Base-by-base conservation (phyloP, 2,113 vertebrate species). In the Paradoxurus hermaphroditus region DNA sequence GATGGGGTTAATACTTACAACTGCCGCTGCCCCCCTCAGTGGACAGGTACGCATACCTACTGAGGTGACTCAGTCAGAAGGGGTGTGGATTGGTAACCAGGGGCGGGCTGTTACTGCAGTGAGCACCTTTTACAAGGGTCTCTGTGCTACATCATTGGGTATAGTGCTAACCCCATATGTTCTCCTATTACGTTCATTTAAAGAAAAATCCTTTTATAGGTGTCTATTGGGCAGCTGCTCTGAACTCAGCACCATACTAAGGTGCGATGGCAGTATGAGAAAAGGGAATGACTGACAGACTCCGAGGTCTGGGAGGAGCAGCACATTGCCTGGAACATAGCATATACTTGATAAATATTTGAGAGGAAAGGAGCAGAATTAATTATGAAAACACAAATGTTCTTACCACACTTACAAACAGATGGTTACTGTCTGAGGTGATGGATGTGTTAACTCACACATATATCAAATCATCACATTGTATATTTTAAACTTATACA, bases 1-100 rank as follows among this genome's bases (percentile, higher is more conserved):
- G 99, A 99, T 0, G 99, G 99, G 0, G 99, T 99, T 82, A 99
- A 99, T 95, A 99, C 99, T 0, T 99, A 99, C 98, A 99, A 99
- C 96, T 99, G 99, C 97, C 99, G 99, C 98, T 99, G 99, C 87
- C 99, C 99, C 0, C 99, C 99, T 0, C 99, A 99, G 91, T 99
- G 99, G 99, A 99, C 99, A 90, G 99, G 99, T 99, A 98, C 1
- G 99, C 85, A 3, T 15, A 0, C 85, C 2, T 15, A 0, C 0
- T 0, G 16, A 18, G 31, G 7, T 3, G 0, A 8, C 0, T 56
- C 39, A 9, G 14, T 21, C 41, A n/a, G 72, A 34, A 44, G 1
- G 46, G 46, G 3, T n/a, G 2, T 14, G 19, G 53, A 18, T 19
- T 49, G 36, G 82, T 10, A 4, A 39, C 31, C 67, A 19, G 88